Percentiles rank a stretch among this genome's conserved stretches.
phyloP scores from a whole-genome alignment of 2,888 invertebrate genomes.

The Chloroclystis v-ata region DNA sequence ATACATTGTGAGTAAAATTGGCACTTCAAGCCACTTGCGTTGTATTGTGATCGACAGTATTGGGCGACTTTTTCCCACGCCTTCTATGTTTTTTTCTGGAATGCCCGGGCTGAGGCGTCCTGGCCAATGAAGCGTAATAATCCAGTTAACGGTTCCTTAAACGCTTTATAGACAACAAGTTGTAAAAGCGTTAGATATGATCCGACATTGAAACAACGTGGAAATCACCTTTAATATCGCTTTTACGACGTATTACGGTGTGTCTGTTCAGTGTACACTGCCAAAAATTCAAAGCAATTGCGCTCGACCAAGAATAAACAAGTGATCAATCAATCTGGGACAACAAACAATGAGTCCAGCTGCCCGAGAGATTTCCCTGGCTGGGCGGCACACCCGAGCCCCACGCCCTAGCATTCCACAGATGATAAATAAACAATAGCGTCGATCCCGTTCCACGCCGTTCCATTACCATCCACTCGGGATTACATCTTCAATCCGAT shows the following conservation, averaged over 20 bases:
- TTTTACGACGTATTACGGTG: constrained; percentile 22
- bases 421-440: constrained; percentile 30
- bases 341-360: constrained; percentile 40
- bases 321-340: constrained; percentile 53
- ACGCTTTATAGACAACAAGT: background rate
- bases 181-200: background rate
- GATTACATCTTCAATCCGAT: constrained; percentile 23
- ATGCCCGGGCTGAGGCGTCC: constrained; percentile 4
- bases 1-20: constrained; percentile 8
- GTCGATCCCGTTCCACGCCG: constrained; percentile 25
- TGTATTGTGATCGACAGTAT: background rate
- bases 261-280: constrained; percentile 27
- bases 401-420: constrained; percentile 34
- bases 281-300: constrained; percentile 38
- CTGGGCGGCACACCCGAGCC: constrained; percentile 33
- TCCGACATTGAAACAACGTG: background rate
- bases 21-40: constrained; percentile 4
- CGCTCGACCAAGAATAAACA: constrained; percentile 43
- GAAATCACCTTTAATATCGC: constrained; percentile 16
- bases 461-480: constrained; percentile 23
- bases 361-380: constrained; percentile 51
- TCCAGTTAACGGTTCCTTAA: constrained; percentile 2
- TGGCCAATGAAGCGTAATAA: constrained; percentile 12
- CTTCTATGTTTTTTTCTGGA: constrained; percentile 12
- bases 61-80: constrained; percentile 12